Evolutionary conservation across 1,140 invertebrate species (phyloP).

Genomic region (Andrena cerasifolii): DNA sequence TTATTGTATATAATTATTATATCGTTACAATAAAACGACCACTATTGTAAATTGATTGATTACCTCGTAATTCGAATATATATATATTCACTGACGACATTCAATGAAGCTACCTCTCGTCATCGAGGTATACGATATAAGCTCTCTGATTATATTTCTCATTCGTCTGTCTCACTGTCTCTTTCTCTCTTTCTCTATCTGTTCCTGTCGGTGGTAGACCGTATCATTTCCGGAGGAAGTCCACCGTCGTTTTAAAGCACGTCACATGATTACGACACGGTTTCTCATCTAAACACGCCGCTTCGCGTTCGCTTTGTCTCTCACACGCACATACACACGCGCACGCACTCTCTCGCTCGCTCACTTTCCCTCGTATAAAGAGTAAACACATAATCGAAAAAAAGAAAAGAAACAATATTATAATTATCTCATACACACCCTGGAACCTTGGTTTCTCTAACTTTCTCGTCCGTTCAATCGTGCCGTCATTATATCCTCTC

Average conservation of each 20-base stretch:
- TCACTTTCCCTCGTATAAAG: slow-evolving; percentile 5
- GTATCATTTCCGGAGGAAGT: slow-evolving; percentile 31
- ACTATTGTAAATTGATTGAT: slow-evolving; percentile 62
- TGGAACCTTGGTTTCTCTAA: neutral
- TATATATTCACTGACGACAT: slow-evolving; percentile 40
- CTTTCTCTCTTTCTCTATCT: neutral
- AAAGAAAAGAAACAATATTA: neutral
- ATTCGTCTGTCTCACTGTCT: too few species aligned
- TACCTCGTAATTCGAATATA: slow-evolving; percentile 50
- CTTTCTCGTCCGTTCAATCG: neutral
- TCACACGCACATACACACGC: neutral
- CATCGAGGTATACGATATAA: slow-evolving; percentile 29
- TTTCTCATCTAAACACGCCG: slow-evolving; percentile 31
- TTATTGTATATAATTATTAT: slow-evolving; percentile 27
- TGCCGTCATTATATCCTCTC: neutral
- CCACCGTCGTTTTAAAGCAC: slow-evolving; percentile 41
- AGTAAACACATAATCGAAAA: slow-evolving; percentile 50
- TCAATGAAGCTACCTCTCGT: slow-evolving; percentile 10
- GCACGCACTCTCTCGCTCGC: too few species aligned
- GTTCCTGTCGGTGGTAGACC: neutral
- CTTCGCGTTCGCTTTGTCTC: neutral
- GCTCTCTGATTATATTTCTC: slow-evolving; percentile 39
- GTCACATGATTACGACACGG: slow-evolving; percentile 61
- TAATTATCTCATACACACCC: neutral
- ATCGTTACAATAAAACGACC: slow-evolving; percentile 57